Base-by-base conservation (phyloP, 2,888 invertebrate genomes). In the Sussaba pulchella region DNA sequence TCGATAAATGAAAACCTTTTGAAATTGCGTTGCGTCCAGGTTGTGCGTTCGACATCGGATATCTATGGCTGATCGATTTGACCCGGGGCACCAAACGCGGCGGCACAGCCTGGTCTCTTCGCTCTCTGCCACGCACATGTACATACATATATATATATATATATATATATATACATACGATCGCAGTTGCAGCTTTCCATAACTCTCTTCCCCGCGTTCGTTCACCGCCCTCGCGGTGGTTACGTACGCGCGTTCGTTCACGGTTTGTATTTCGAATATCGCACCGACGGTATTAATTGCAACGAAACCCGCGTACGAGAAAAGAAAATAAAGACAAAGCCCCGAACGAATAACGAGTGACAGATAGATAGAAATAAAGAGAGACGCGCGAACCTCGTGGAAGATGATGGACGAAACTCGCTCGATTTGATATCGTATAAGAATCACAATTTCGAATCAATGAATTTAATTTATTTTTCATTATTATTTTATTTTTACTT, bases 21-120 rank as follows among this genome's bases (percentile, higher is more conserved):
- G 78, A 81, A 81, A 81, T 81, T 81, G 81, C 78, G 74, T 78
- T 81, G 54, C 39, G 59, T 64, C 57, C 70, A 59, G 73, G 72
- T 47, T 72, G 80, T 80, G 73, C 81, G 61, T 81, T 78, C 74
- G 81, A 77, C 76, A 81, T 74, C 70, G 77, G 77, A 81, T 77
- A 81, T 81, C 81, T 81, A 81, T 81, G 78, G 81, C 78, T 78
- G 81, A 77, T 81, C 81, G 81, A 74, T 81, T 81, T 81, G 81
- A 74, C 81, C 81, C 39, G 78, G 66, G 81, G 81, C 81, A 78
- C 45, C 52, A 19, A 76, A 57, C 67, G 66, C 63, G 57, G 67
- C 61, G 39, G 61, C 39, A 39, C 21, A 52, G 47, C 66, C 43
- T 19, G 39, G 39, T 54, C 69, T 57, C 76, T 41, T 36, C 67